phyloP scores from a whole-genome alignment of 2,888 invertebrate species.

The Rotaria macrura region DNA sequence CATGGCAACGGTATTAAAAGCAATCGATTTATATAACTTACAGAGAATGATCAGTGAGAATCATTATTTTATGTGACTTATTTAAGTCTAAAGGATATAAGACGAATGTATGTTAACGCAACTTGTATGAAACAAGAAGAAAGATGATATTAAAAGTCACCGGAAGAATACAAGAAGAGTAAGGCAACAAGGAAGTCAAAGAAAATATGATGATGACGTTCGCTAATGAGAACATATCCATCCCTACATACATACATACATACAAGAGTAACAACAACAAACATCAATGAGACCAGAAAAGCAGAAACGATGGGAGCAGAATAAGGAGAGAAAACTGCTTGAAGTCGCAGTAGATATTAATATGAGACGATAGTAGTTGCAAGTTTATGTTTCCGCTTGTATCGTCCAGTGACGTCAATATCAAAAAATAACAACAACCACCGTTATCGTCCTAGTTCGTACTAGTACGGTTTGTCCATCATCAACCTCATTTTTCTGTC shows the following conservation, averaged over 20 bases:
- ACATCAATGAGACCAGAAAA: not conserved
- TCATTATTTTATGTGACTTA: not conserved
- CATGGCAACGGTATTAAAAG: not conserved
- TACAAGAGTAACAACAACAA: not conserved
- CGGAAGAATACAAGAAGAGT: not conserved
- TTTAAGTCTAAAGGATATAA: not conserved
- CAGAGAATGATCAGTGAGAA: conserved; percentile 18
- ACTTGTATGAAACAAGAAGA: not conserved
- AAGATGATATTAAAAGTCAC: not conserved
- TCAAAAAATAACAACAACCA: not conserved
- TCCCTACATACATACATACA: not conserved
- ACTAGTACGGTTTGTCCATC: not conserved
- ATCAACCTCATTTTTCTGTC: not conserved
- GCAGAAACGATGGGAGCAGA: not conserved
- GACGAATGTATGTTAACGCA: not conserved
- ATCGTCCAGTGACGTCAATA: not conserved
- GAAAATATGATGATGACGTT: not conserved
- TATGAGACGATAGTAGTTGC: not conserved
- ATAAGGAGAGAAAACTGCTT: not conserved
- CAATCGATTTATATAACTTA: not conserved
- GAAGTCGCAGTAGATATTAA: not conserved
- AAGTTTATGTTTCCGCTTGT: not conserved
- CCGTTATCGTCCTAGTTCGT: not conserved
- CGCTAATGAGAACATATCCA: not conserved
- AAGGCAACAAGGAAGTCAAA: not conserved